Percentiles rank a stretch among this genome's conserved stretches.
phyloP scores from a whole-genome alignment of 2,113 vertebrate species.

The Phalacrocorax aristotelis region DNA sequence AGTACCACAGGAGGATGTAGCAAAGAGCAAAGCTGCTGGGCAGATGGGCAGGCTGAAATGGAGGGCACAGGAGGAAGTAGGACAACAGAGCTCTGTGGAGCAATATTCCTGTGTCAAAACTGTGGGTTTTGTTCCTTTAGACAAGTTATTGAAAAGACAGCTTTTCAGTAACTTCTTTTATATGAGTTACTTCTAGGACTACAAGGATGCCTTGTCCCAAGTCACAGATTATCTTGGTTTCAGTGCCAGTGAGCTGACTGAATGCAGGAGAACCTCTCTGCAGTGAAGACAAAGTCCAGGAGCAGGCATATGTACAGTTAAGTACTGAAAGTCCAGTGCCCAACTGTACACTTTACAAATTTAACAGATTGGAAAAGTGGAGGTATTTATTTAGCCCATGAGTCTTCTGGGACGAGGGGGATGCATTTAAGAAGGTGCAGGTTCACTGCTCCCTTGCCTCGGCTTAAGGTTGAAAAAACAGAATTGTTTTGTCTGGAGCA shows the following conservation, averaged over 20 bases:
- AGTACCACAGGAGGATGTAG: fast-evolving
- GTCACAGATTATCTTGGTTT: not conserved
- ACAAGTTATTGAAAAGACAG: not conserved
- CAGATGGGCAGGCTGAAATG: not conserved
- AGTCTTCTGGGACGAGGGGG: not conserved
- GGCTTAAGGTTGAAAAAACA: not conserved
- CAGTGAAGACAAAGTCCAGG: not conserved
- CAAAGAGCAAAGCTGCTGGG: not conserved
- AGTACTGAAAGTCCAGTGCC: fast-evolving
- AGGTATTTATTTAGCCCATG: not conserved
- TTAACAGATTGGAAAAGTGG: slow-evolving; percentile 3
- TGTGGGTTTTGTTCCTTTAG: not conserved
- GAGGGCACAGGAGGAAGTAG: not conserved
- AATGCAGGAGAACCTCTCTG: not conserved
- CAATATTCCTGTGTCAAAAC: not conserved
- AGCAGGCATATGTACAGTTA: not conserved
- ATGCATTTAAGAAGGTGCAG: not conserved
- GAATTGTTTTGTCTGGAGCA: slow-evolving; percentile 27
- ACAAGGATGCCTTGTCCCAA: not conserved
- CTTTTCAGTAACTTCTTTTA: not conserved
- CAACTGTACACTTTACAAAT: not conserved
- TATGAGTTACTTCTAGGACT: not conserved
- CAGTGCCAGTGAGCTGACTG: fast-evolving
- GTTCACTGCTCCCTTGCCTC: not conserved
- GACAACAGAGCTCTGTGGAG: not conserved